Conservation (phyloP, 1,140 invertebrate species). For the Hetaerina americana region DNA sequence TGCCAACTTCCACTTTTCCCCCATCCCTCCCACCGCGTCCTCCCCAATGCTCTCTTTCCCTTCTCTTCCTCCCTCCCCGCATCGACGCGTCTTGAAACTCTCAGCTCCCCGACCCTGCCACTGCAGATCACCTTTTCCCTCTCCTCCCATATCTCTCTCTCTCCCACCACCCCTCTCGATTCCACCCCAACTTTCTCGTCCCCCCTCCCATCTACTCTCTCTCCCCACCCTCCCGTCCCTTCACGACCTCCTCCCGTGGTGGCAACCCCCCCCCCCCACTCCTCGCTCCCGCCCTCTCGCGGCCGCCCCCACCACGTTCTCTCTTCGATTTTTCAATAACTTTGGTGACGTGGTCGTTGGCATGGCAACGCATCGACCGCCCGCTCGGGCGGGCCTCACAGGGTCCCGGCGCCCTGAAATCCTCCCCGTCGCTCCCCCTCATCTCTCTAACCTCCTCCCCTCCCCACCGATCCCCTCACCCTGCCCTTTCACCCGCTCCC, state of each 20-base stretch:
- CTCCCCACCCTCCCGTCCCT: not conserved
- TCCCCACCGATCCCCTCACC: not conserved
- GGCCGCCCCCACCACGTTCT: not conserved
- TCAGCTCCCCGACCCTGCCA: not conserved
- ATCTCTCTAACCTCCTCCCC: not conserved
- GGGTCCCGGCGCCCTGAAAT: not conserved
- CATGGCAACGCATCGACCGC: not conserved
- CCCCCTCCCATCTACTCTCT: not conserved
- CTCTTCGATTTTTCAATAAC: not conserved
- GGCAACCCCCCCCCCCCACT: not conserved
- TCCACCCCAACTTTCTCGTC: not conserved
- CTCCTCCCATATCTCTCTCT: too few relatives aligned
- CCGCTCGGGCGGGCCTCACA: too few relatives aligned
- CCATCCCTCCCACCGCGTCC: not conserved
- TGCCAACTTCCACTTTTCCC: not conserved
- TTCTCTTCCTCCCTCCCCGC: not conserved
- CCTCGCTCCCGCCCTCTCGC: not conserved
- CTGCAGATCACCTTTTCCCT: not conserved
- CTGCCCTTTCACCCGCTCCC: not conserved
- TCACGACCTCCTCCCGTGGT: not conserved
- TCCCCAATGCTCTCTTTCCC: not conserved
- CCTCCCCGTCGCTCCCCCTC: not conserved
- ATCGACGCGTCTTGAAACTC: not conserved
- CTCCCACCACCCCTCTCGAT: not conserved
- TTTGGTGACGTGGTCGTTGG: not conserved